phyloP scores from a whole-genome alignment of 1,140 invertebrate species.

The Euwallacea similis region DNA sequence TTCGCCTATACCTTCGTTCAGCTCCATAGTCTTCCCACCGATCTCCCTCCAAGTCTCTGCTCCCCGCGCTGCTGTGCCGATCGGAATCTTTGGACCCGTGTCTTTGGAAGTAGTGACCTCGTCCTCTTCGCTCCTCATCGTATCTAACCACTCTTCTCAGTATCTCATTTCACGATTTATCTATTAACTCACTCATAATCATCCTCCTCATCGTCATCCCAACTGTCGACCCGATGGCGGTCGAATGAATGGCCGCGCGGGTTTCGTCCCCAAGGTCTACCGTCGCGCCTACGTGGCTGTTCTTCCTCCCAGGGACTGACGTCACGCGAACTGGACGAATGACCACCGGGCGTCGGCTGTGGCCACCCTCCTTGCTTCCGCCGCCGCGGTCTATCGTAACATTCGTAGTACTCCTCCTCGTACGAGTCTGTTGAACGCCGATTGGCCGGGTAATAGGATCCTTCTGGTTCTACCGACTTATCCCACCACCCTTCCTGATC shows the following conservation, averaged over 20 bases:
- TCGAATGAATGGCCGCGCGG: slow-evolving; percentile 45
- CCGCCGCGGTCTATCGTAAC: slow-evolving; percentile 48
- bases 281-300: slow-evolving; percentile 53
- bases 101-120: slow-evolving; percentile 46
- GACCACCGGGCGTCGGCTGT: slow-evolving; percentile 56
- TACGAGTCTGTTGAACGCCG: slow-evolving; percentile 53
- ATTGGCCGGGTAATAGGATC: slow-evolving; percentile 45
- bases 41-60: slow-evolving; percentile 43
- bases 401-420: slow-evolving; percentile 52
- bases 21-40: slow-evolving; percentile 46
- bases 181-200: slow-evolving; percentile 56
- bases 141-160: slow-evolving; percentile 37
- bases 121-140: slow-evolving; percentile 45
- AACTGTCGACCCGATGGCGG: slow-evolving; percentile 51
- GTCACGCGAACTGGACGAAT: slow-evolving; percentile 67
- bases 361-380: slow-evolving; percentile 39
- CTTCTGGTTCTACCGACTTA: slow-evolving; percentile 23
- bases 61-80: slow-evolving; percentile 37
- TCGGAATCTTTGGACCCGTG: slow-evolving; percentile 44
- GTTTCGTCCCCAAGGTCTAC: slow-evolving; percentile 49
- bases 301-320: slow-evolving; percentile 73
- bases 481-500: slow-evolving; percentile 55
- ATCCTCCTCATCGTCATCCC: slow-evolving; percentile 57
- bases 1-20: slow-evolving; percentile 44
- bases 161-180: not conserved